A percentile compares a stretch with the other conserved stretches of the same genome.
Evolutionary conservation across 1,140 invertebrate genomes (phyloP).

Genomic region (Cepaea nemoralis): DNA sequence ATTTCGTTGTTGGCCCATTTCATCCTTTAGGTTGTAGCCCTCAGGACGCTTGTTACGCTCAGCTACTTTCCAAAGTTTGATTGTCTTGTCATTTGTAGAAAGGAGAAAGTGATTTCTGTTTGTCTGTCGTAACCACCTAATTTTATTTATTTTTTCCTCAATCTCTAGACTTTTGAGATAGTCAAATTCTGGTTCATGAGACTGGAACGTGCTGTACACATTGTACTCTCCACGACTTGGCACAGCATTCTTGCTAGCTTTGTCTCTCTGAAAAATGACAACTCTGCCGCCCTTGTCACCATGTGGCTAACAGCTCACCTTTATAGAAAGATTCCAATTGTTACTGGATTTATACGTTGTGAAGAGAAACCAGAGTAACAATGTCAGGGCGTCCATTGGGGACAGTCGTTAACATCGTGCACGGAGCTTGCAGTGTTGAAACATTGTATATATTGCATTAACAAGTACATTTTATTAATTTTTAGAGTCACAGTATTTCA

Average conservation of each 20-base stretch:
- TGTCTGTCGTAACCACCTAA: constrained; percentile 96
- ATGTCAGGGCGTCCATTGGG: too few relatives aligned
- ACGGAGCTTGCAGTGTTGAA: too few relatives aligned
- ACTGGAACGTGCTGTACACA: constrained; percentile 99
- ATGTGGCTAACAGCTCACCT: constrained; percentile 97
- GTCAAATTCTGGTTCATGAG: constrained; percentile 99
- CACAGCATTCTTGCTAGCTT: constrained; percentile 84
- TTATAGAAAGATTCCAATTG: too few relatives aligned
- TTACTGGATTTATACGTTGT: too few relatives aligned
- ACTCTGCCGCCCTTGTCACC: constrained; percentile 99
- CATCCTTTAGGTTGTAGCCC: constrained; percentile 94
- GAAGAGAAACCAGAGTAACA: too few relatives aligned
- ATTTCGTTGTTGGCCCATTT: constrained; percentile 87
- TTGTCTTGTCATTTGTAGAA: constrained; percentile 95
- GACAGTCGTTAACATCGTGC: too few relatives aligned
- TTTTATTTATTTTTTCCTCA: constrained; percentile 99
- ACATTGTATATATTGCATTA: too few relatives aligned
- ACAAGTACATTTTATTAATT: too few relatives aligned
- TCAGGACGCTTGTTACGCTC: constrained; percentile 91
- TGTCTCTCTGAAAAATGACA: constrained; percentile 97
- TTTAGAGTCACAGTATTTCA: too few relatives aligned
- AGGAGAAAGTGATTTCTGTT: constrained; percentile 98
- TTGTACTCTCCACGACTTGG: constrained; percentile 97
- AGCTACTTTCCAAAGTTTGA: constrained; percentile 90
- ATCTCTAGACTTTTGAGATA: constrained; percentile 99